Conservation (phyloP, 2,797 vertebrate species). For the Glossophaga mutica region DNA sequence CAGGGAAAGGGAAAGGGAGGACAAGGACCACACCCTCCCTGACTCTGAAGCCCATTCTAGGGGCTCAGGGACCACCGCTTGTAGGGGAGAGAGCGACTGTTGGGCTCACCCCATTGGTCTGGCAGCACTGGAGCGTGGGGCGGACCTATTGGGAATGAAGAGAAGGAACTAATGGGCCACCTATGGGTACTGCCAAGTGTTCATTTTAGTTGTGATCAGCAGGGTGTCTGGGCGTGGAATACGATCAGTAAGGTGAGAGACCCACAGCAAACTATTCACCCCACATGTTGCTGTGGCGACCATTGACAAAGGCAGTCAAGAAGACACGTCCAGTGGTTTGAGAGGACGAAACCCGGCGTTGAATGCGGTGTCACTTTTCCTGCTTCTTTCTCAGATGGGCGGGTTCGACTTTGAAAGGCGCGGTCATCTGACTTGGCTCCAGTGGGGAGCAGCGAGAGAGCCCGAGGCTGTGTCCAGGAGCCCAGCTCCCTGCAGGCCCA, state of each 20-base stretch:
- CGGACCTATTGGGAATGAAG: not conserved
- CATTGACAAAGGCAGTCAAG: slow-evolving; percentile 38
- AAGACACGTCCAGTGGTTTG: not conserved
- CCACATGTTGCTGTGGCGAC: slow-evolving; percentile 61
- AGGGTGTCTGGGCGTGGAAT: slow-evolving; percentile 46
- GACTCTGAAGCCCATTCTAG: not conserved
- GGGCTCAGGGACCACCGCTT: not conserved
- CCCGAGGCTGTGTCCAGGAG: rapidly evolving
- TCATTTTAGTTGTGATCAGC: slow-evolving; percentile 54
- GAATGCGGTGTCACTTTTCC: not conserved
- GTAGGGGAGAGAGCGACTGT: not conserved
- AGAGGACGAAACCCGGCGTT: not conserved
- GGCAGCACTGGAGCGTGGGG: not conserved
- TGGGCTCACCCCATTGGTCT: not conserved
- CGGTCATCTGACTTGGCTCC: slow-evolving; percentile 2
- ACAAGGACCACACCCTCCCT: not conserved
- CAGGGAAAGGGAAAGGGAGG: not conserved
- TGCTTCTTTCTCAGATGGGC: not conserved
- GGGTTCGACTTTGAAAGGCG: slow-evolving; percentile 51
- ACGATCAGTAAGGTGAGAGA: slow-evolving; percentile 55
- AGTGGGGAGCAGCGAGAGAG: not conserved
- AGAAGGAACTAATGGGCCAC: too few relatives aligned
- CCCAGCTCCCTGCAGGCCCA: not conserved
- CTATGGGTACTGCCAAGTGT: not conserved
- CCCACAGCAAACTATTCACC: not conserved